phyloP scores from a whole-genome alignment of 2,797 vertebrate genomes.

The Kryptolebias ocellatus region DNA sequence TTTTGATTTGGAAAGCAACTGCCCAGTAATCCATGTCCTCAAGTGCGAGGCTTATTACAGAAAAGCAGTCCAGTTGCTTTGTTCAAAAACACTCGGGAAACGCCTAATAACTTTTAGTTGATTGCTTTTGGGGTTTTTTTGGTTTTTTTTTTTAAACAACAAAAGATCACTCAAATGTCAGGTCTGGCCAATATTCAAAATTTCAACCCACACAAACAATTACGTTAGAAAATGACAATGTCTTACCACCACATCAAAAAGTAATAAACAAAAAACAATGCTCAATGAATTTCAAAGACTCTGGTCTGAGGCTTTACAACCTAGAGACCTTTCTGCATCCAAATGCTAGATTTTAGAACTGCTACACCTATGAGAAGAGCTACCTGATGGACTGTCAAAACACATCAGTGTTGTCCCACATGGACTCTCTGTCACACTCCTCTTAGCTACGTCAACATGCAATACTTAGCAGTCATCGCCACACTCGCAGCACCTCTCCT shows the following conservation, averaged over 20 bases:
- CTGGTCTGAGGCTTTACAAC: constrained; percentile 7
- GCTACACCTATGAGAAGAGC: constrained; percentile 28
- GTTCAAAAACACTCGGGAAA: too few relatives aligned
- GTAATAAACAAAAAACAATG: too few relatives aligned
- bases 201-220: neutral
- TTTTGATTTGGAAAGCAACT: neutral
- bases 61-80: too few relatives aligned
- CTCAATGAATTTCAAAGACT: constrained; percentile 1
- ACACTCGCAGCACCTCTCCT: constrained; percentile 48
- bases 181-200: neutral
- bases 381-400: constrained; percentile 60
- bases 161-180: neutral
- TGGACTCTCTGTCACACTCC: constrained; percentile 51
- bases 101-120: too few relatives aligned
- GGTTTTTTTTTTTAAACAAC: neutral
- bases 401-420: constrained; percentile 46
- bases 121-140: too few relatives aligned
- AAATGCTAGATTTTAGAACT: constrained; percentile 26
- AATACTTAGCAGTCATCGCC: constrained; percentile 67
- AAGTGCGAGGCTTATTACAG: neutral
- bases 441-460: constrained; percentile 54
- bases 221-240: neutral
- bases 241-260: neutral
- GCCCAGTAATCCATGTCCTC: neutral
- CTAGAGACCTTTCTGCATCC: neutral